A percentile compares a stretch with the other conserved stretches of the same genome.
Conservation (phyloP, 2,113 vertebrate species). For the Silurus meridionalis region DNA sequence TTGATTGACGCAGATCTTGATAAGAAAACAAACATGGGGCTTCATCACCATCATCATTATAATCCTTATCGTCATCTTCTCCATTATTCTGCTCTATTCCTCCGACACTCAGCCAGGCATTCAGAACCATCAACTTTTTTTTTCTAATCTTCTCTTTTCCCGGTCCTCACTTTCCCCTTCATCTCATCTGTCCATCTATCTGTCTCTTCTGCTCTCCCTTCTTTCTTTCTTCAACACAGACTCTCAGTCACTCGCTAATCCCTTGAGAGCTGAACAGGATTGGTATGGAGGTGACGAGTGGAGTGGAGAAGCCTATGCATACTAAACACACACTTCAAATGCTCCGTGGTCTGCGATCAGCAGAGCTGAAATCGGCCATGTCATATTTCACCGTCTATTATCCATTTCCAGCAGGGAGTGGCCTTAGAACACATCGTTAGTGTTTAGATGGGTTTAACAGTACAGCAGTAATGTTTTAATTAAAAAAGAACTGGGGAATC, state of each 20-base stretch:
- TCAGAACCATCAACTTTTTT: background rate
- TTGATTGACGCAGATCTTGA: background rate
- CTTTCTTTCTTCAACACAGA: background rate
- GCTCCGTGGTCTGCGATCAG: background rate
- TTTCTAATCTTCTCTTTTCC: conserved; percentile 7
- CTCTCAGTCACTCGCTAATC: conserved; percentile 9
- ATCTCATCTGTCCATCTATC: conserved; percentile 24
- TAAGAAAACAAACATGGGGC: background rate
- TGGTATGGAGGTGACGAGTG: conserved; percentile 1
- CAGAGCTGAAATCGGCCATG: background rate
- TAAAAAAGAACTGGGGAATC: background rate
- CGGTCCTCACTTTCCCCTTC: background rate
- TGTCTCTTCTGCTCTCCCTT: background rate
- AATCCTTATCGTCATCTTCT: background rate
- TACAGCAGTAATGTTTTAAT: background rate
- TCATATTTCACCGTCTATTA: background rate
- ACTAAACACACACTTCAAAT: conserved; percentile 43
- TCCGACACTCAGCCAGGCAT: conserved; percentile 4
- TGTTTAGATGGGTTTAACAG: background rate
- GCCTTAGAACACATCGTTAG: background rate
- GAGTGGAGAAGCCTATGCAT: background rate
- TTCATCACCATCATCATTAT: background rate
- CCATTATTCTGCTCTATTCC: conserved; percentile 29
- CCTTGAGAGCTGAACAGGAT: conserved; percentile 11
- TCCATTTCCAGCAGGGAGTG: background rate